Conservation (phyloP, 1,140 invertebrate genomes). For the Nasonia longicornis region DNA sequence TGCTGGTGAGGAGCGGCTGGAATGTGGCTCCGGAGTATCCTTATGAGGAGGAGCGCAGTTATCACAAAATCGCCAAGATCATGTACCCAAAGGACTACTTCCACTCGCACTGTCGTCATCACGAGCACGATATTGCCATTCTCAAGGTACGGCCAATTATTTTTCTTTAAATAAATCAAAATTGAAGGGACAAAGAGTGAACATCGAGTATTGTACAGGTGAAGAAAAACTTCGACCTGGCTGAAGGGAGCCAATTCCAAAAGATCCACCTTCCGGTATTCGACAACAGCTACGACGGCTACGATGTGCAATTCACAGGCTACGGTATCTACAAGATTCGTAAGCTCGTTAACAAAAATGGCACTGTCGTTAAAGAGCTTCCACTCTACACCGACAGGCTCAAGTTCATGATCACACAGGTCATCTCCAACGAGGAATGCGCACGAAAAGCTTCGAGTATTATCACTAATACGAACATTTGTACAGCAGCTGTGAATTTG, state of each 20-base stretch:
- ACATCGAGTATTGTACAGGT: background rate
- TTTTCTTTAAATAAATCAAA: too few relatives aligned
- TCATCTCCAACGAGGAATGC: background rate
- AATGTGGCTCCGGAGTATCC: background rate
- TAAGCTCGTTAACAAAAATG: too few relatives aligned
- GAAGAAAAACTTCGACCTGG: background rate
- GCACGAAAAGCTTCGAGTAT: background rate
- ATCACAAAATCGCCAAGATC: background rate
- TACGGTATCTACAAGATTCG: constrained; percentile 2
- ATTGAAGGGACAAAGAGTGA: too few relatives aligned
- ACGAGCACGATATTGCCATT: constrained; percentile 11
- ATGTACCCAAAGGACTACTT: constrained; percentile 11
- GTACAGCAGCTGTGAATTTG: background rate
- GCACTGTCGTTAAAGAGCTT: background rate
- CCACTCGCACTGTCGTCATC: background rate
- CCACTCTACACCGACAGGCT: background rate
- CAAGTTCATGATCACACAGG: background rate
- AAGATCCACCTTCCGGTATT: background rate
- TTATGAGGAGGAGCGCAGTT: background rate
- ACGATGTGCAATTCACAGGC: background rate
- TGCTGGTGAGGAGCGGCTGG: background rate
- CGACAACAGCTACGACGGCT: background rate
- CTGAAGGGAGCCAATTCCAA: background rate
- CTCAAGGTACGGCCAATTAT: background rate
- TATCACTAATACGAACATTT: background rate